These are phyloP conservation scores for Spodoptera littoralis DNA, from an alignment of 2,888 invertebrate species.

Conservation along the genomic window DNA sequence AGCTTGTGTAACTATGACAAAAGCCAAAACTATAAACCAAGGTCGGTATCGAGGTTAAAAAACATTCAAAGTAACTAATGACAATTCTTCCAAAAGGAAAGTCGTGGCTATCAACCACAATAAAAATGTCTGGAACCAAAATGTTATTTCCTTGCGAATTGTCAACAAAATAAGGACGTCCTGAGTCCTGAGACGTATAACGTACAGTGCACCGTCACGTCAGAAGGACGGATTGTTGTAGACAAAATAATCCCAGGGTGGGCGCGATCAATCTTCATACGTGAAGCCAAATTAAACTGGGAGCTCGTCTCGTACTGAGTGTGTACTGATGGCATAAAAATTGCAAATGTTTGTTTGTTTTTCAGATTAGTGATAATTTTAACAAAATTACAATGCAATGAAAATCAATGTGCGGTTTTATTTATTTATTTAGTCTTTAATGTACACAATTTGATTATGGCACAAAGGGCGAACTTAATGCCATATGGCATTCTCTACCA, in stretches of 20 bases:
- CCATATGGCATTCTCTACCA: no score
- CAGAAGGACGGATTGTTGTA: slow-evolving; percentile 66
- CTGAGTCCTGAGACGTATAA: slow-evolving; percentile 52
- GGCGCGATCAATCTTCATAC: slow-evolving; percentile 85
- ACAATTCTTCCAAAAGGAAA: slow-evolving; percentile 38
- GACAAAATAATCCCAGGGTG: slow-evolving; percentile 80
- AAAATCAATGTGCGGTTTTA: no score
- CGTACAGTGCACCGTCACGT: slow-evolving; percentile 65
- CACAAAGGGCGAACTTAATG: no score
- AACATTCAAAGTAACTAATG: slow-evolving; percentile 22
- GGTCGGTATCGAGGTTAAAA: slow-evolving; percentile 21
- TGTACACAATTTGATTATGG: no score
- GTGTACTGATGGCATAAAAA: slow-evolving; percentile 63
- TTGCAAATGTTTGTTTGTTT: background rate
- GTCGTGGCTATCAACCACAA: slow-evolving; percentile 47
- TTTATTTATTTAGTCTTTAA: no score
- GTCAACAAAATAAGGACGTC: slow-evolving; percentile 74
- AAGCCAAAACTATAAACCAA: slow-evolving; percentile 20
- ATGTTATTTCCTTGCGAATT: slow-evolving; percentile 59
- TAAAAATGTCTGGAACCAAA: slow-evolving; percentile 57
- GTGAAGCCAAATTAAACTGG: slow-evolving; percentile 71
- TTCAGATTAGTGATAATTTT: no score
- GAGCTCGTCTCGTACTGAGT: slow-evolving; percentile 49
- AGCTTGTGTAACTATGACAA: no score
- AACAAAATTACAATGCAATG: no score